These are phyloP conservation scores for Phrixothrix hirtus DNA, from an alignment of 2,888 invertebrate species.

Conservation along the genomic window DNA sequence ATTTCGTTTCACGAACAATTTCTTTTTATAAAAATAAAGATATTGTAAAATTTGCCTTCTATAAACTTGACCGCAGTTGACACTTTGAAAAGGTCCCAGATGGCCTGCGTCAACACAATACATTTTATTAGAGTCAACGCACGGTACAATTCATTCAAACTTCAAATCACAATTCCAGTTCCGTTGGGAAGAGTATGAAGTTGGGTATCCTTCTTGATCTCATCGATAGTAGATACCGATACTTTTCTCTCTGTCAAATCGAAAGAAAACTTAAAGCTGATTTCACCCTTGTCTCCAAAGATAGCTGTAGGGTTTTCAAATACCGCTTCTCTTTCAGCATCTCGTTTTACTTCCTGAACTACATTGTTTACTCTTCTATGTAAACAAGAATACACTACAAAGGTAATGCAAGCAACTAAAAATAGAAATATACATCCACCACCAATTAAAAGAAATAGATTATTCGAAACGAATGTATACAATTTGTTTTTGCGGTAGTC, in stretches of 20 bases:
- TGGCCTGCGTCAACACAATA: slow-evolving; percentile 18
- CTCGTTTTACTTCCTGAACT: slow-evolving; percentile 43
- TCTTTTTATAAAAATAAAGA: slow-evolving; percentile 2
- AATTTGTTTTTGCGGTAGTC: slow-evolving; percentile 55
- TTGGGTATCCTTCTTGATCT: slow-evolving; percentile 53
- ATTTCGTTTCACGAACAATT: slow-evolving; percentile 1
- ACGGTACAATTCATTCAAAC: slow-evolving; percentile 21
- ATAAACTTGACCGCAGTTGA: slow-evolving; percentile 24
- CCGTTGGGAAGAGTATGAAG: slow-evolving; percentile 47
- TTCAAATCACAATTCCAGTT: slow-evolving; percentile 37
- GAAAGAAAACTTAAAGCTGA: slow-evolving; percentile 64
- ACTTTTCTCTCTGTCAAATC: slow-evolving; percentile 54
- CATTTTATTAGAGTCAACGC: slow-evolving; percentile 25
- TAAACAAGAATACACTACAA: slow-evolving; percentile 66
- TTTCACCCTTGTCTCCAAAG: slow-evolving; percentile 57
- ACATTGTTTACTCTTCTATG: slow-evolving; percentile 64
- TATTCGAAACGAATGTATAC: slow-evolving; percentile 50
- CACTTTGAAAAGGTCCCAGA: slow-evolving; percentile 17
- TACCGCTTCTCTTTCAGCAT: slow-evolving; percentile 35
- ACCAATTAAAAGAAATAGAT: slow-evolving; percentile 60
- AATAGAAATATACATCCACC: slow-evolving; percentile 58
- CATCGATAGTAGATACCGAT: slow-evolving; percentile 55
- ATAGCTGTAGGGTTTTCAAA: slow-evolving; percentile 54
- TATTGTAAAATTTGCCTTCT: slow-evolving; percentile 14
- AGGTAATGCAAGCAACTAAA: slow-evolving; percentile 55